These are phyloP conservation scores for Yponomeuta malinellus DNA, from an alignment of 2,888 invertebrate species.

Conservation along the genomic window DNA sequence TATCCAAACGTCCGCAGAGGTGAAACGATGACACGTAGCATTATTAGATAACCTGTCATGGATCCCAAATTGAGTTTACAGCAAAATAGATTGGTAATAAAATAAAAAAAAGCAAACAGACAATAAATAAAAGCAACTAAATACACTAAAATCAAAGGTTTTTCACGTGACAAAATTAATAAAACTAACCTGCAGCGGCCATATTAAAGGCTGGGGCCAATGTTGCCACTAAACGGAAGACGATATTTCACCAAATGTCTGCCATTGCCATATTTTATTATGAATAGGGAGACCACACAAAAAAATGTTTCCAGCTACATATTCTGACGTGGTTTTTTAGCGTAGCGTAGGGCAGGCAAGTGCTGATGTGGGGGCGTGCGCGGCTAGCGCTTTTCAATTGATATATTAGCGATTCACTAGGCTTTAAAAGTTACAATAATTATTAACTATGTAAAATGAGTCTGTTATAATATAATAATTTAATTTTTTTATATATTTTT, in stretches of 20 bases:
- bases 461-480: too few species aligned
- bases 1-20: constrained; percentile 71
- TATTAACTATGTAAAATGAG: too few species aligned
- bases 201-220: constrained; percentile 77
- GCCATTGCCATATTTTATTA: neutral
- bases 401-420: too few species aligned
- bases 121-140: constrained; percentile 26
- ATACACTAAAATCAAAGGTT: constrained; percentile 33
- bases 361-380: too few species aligned
- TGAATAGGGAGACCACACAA: neutral
- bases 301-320: neutral
- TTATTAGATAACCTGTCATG: constrained; percentile 52
- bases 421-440: too few species aligned
- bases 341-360: too few species aligned
- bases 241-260: constrained; percentile 22
- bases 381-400: too few species aligned
- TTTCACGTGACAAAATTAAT: constrained; percentile 73
- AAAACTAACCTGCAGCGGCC: constrained; percentile 84
- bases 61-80: constrained; percentile 21
- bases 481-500: too few species aligned
- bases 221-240: constrained; percentile 51
- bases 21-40: constrained; percentile 74
- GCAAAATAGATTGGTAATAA: neutral
- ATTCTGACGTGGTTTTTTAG: too few species aligned
- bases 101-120: constrained; percentile 19